Conservation (phyloP, 2,797 vertebrate genomes). For the Ptychadena robeensis region DNA sequence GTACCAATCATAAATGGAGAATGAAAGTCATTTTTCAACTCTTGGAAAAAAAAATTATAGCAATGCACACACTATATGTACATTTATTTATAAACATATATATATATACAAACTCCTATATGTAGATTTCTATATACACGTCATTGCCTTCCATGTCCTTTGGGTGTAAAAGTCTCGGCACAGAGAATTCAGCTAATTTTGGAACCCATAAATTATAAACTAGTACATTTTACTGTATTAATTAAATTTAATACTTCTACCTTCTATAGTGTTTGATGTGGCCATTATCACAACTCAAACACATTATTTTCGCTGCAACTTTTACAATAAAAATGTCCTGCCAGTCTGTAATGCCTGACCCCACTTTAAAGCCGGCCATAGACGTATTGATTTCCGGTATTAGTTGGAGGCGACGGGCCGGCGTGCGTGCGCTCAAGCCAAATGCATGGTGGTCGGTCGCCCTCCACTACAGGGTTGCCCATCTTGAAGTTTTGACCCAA, state of each 20-base stretch:
- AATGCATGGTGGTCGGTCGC: no score
- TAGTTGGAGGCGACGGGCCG: no score
- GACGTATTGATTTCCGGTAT: no score
- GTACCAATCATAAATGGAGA: slow-evolving; percentile 25
- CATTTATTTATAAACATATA: not conserved
- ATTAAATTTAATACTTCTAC: no score
- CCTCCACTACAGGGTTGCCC: no score
- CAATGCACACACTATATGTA: not conserved
- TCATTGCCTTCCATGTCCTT: not conserved
- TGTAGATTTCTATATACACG: no score
- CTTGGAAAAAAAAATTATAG: not conserved
- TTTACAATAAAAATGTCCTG: not conserved
- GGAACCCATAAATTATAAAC: not conserved
- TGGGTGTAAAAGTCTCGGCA: not conserved
- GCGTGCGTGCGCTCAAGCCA: no score
- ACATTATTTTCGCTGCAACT: not conserved
- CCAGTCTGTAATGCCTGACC: not conserved
- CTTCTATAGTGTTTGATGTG: no score
- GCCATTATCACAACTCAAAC: no score
- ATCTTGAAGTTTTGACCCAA: no score
- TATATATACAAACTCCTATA: not conserved
- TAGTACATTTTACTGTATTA: not conserved
- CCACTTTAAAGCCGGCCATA: no score
- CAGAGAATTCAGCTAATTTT: not conserved
- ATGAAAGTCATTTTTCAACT: not conserved